Conservation (phyloP, 2,113 vertebrate species). For the Thinocorus orbignyianus region DNA sequence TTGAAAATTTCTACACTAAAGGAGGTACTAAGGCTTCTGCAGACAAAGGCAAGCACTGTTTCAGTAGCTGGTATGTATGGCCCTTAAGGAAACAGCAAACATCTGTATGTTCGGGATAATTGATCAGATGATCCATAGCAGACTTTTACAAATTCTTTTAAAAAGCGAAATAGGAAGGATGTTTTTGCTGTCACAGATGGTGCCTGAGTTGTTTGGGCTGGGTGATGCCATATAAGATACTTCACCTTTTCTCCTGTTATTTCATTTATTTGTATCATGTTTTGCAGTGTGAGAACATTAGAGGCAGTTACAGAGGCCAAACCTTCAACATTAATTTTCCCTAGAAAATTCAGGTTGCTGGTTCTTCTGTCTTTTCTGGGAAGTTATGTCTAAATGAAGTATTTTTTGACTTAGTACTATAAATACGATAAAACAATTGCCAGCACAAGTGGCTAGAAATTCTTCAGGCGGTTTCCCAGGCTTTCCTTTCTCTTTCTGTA, state of each 20-base stretch:
- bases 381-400: not conserved
- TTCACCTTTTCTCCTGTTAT: not conserved
- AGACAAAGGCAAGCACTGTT: not conserved
- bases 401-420: not conserved
- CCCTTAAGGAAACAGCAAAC: not conserved
- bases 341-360: not conserved
- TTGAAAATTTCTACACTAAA: not conserved
- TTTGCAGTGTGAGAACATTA: not conserved
- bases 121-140: not conserved
- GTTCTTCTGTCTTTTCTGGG: not conserved
- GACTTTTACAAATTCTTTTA: not conserved
- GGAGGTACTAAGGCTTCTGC: not conserved
- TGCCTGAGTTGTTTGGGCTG: not conserved
- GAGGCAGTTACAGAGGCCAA: not conserved
- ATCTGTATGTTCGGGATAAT: not conserved
- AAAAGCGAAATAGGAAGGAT: not conserved
- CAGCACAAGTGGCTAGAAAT: not conserved
- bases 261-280: not conserved
- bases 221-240: not conserved
- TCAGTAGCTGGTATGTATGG: not conserved
- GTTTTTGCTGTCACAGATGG: not conserved
- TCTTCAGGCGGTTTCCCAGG: not conserved
- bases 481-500: not conserved
- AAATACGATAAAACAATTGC: not conserved
- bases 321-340: not conserved